Evolutionary conservation across 2,888 invertebrate genomes (phyloP), one percentile per base, ranked within the genome.

Genomic region (Hirtodrosophila trivittata): DNA sequence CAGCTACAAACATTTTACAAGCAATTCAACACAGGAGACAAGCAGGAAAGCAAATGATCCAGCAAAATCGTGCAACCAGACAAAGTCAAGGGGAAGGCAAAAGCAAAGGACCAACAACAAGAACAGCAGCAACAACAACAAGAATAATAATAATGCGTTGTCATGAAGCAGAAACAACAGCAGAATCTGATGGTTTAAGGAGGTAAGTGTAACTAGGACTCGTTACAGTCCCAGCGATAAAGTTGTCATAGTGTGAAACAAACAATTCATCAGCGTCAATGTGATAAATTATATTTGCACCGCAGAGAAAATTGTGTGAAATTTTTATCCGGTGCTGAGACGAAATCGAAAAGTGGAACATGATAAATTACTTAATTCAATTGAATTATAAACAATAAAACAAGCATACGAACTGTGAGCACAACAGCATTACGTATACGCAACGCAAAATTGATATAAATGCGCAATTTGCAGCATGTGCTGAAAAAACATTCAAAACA

Each of bases 191-290:
- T 18, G 38, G 7, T 18, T 47, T 12, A 35, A 35, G 35, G 13
- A 13, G 14, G 35, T 35, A 35, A 35, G 4, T 35, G 35, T 35
- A 35, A 35, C 35, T 35, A 13, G 35, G 10, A 32, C 25, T 47
- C 10, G 33, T 13, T n/a, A 25, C 6, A 33, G 49, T 26, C 18
- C 3, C 13, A n/a, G 45, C 85, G 86, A 81, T 85, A 85, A 81
- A 81, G 86, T 78, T 81, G 86, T 85, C 86, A 81, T 85, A 83
- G 81, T 86, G 84, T 70, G 63, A 75, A 77, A 72, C 82, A 73
- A 86, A 82, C 82, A 77, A 82, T 82, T 82, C 82, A 82, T 82
- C 82, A 82, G 84, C 75, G 82, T 86, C 82, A 82, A 77, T 86
- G 86, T 82, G 82, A 82, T 82, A 86, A 82, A 81, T 81, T 85